Evolutionary conservation across 2,113 vertebrate genomes (phyloP), one percentile per base, ranked within the genome.

Genomic region (Turnix velox): DNA sequence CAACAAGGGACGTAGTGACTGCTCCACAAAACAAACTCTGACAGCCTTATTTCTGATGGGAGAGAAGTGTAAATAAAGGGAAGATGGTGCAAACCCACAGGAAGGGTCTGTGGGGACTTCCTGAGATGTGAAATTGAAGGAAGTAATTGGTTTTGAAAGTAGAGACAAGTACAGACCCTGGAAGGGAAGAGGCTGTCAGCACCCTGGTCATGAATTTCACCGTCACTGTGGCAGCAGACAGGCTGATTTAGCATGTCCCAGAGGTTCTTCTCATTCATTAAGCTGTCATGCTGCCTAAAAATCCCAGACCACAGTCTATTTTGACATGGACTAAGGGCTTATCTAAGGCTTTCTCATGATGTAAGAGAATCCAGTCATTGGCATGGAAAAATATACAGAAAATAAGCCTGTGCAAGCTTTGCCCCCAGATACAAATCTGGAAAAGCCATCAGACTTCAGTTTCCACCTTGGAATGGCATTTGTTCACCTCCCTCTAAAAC

Each of bases 381-480:
- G 24, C 13, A 23, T 65, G 73, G 49, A 93, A 62, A 58, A 78
- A 39, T 23, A 35, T 12, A 30, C 14, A 73, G 31, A 87, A 69
- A 76, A 67, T 42, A 39, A 1, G 5, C 72, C 81, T 58, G 14
- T 72, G 39, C 48, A 87, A 66, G 23, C 23, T 92, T 92, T 82
- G 51, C 6, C 54, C 92, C 35, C 37, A 40, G 68, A 80, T 68
- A 18, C 43, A 40, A 18, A 0, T 69, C 88, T 96, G 91, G 62
- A 80, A 76, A 93, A 84, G n/a, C 16, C 66, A 91, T 92, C 78
- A 94, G 54, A 54, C 58, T 84, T 75, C 33, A n/a, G 16, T 87
- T 93, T 93, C 84, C 58, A 54, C 58, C 42, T 28, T 39, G 57
- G 18, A 87, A 78, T 49, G 42, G 5, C 31, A 69, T 84, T 74